These are phyloP conservation scores for Junonia oenone DNA, from an alignment of 2,888 invertebrate species.

Conservation along the genomic window DNA sequence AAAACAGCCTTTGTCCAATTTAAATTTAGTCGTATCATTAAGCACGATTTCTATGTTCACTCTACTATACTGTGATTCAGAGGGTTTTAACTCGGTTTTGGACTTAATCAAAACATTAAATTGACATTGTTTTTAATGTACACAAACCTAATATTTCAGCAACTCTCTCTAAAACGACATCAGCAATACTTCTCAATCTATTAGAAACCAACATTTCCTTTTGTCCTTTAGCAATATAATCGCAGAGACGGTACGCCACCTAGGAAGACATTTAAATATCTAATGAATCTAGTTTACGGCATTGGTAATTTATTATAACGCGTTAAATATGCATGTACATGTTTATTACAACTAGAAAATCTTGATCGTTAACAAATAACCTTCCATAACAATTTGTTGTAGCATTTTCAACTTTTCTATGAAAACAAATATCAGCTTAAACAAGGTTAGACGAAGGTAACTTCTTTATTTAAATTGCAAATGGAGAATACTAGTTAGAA, in stretches of 20 bases:
- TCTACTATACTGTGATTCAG: too few species aligned
- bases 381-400: conserved; percentile 14
- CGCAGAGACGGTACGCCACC: conserved; percentile 72
- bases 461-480: neutral
- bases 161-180: conserved; percentile 77
- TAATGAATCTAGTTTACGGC: neutral
- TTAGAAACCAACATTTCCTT: conserved; percentile 79
- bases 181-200: conserved; percentile 76
- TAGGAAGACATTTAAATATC: conserved; percentile 29
- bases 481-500: neutral
- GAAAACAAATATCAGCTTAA: neutral
- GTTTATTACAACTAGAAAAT: conserved; percentile 9
- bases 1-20: too few species aligned
- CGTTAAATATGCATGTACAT: conserved; percentile 7
- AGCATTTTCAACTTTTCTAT: conserved; percentile 6
- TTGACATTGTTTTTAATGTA: neutral
- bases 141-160: conserved; percentile 71
- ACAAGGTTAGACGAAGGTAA: neutral
- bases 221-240: conserved; percentile 68
- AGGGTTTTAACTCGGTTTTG: too few species aligned
- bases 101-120: neutral
- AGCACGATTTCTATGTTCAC: too few species aligned
- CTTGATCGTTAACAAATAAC: conserved; percentile 4
- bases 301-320: conserved; percentile 11
- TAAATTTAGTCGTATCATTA: too few species aligned